Evolutionary conservation across 2,113 vertebrate species (phyloP).

Genomic region (Pelvicachromis taeniatus): DNA sequence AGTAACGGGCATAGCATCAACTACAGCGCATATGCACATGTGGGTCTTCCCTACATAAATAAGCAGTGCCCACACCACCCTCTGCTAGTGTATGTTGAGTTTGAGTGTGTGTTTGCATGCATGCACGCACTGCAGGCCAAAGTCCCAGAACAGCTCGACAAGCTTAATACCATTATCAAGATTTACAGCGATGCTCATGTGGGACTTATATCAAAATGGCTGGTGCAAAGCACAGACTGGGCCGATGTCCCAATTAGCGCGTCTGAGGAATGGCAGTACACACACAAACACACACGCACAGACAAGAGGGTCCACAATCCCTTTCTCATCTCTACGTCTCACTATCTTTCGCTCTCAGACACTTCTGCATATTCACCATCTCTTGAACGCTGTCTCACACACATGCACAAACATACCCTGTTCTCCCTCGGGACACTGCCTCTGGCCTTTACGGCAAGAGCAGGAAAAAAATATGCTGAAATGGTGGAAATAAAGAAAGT

Average conservation of each 20-base stretch:
- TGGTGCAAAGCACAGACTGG: constrained; percentile 52
- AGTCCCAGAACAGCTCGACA: constrained; percentile 52
- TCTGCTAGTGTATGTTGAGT: background rate
- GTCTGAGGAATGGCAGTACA: constrained; percentile 20
- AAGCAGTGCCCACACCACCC: background rate
- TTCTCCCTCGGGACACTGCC: constrained; percentile 16
- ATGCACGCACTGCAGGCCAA: constrained; percentile 4
- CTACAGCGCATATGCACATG: background rate
- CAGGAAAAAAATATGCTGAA: constrained; percentile 44
- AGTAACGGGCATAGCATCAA: constrained; percentile 22
- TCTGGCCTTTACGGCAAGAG: constrained; percentile 43
- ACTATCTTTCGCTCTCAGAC: constrained; percentile 53
- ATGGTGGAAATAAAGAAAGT: constrained; percentile 41
- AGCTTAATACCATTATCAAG: constrained; percentile 71
- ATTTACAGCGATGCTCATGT: constrained; percentile 69
- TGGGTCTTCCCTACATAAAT: constrained; percentile 22
- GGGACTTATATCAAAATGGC: constrained; percentile 65
- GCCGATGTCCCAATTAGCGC: constrained; percentile 69
- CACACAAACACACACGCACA: background rate
- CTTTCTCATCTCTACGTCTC: constrained; percentile 27
- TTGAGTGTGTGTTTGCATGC: background rate
- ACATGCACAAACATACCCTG: background rate
- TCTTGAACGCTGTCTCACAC: background rate
- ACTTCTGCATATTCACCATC: constrained; percentile 48
- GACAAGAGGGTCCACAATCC: constrained; percentile 20